Percentiles rank a stretch among this genome's conserved stretches.
Evolutionary conservation across 2,113 vertebrate genomes (phyloP).

Genomic region (Micromys minutus): DNA sequence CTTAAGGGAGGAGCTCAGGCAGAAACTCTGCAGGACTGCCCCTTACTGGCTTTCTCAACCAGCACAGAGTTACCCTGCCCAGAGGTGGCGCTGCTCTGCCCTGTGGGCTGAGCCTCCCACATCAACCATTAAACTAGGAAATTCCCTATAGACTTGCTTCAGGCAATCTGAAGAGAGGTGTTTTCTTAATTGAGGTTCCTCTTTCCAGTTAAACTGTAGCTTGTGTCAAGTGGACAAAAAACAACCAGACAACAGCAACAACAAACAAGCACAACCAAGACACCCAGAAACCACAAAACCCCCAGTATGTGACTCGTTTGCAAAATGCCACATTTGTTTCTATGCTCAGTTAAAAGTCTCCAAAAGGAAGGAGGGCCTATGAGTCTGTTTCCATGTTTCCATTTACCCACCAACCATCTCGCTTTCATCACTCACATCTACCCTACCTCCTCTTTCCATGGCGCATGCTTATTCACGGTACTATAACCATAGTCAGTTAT

Average conservation of each 20-base stretch:
- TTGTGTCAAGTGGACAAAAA: not conserved
- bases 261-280: not conserved
- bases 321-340: not conserved
- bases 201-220: not conserved
- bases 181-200: not conserved
- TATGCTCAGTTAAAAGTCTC: not conserved
- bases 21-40: not conserved
- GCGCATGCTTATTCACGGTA: not conserved
- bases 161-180: not conserved
- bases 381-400: not conserved
- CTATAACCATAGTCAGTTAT: not conserved
- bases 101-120: not conserved
- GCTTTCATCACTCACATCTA: slow-evolving; percentile 8
- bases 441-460: not conserved
- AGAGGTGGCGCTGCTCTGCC: not conserved
- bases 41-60: not conserved
- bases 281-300: not conserved
- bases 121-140: not conserved
- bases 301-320: not conserved
- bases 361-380: not conserved
- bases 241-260: not conserved
- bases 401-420: not conserved
- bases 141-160: not conserved
- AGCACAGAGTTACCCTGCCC: not conserved
- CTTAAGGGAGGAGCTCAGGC: not conserved